phyloP scores from a whole-genome alignment of 1,140 invertebrate genomes.

The Cecropterus lyciades region DNA sequence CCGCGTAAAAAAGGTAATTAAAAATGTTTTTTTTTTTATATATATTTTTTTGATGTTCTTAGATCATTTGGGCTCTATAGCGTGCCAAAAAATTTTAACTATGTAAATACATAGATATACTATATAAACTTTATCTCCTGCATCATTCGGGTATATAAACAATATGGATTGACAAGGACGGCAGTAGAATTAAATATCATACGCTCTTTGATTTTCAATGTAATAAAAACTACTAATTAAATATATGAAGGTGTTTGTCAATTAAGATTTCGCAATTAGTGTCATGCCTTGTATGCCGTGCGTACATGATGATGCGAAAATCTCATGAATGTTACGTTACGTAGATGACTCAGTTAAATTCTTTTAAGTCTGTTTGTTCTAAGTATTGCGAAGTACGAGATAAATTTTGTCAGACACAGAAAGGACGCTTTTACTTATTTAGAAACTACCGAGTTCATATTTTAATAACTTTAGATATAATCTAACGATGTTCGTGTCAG shows the following conservation, averaged over 20 bases:
- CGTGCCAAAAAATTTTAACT: too few relatives aligned
- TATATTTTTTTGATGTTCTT: too few relatives aligned
- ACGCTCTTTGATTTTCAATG: background rate
- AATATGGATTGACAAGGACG: too few relatives aligned
- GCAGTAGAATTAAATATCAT: background rate
- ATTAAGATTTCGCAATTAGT: conserved; percentile 31
- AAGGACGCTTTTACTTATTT: background rate
- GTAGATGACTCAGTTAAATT: conserved; percentile 7
- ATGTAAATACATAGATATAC: too few relatives aligned
- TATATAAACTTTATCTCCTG: too few relatives aligned
- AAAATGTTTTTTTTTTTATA: too few relatives aligned
- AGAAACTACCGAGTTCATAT: too few relatives aligned
- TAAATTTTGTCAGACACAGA: background rate
- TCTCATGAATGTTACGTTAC: conserved; percentile 8
- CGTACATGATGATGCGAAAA: conserved; percentile 20
- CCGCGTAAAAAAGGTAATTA: too few relatives aligned
- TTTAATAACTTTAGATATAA: too few relatives aligned
- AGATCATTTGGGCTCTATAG: too few relatives aligned
- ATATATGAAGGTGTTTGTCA: conserved; percentile 13
- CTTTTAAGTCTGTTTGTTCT: conserved; percentile 1
- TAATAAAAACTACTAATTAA: conserved; percentile 20
- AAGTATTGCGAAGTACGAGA: background rate
- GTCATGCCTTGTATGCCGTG: conserved; percentile 14
- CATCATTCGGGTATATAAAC: too few relatives aligned
- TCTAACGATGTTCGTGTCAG: too few relatives aligned